phyloP scores from a whole-genome alignment of 2,797 vertebrate species.

The Taenioides sp. region DNA sequence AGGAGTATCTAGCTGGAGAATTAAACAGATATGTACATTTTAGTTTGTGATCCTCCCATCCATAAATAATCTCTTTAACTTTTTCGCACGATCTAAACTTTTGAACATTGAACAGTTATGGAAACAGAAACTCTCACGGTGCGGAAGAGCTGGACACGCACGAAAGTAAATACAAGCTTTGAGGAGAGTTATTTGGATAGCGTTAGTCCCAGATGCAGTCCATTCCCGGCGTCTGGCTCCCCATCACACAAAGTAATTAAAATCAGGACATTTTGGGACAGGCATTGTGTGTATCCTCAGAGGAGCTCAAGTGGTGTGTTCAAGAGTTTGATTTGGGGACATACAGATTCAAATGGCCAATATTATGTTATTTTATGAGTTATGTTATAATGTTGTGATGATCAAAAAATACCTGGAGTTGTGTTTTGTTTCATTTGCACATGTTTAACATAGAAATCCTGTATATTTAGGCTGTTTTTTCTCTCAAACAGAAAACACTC shows the following conservation, averaged over 20 bases:
- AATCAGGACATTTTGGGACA: background rate
- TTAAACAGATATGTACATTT: too few relatives aligned
- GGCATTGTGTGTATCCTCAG: background rate
- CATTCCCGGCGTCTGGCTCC: background rate
- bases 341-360: background rate
- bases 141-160: conserved; percentile 6
- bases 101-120: background rate
- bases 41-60: too few relatives aligned
- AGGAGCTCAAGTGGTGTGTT: background rate
- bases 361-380: too few relatives aligned
- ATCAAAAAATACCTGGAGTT: too few relatives aligned
- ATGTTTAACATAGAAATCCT: too few relatives aligned
- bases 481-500: too few relatives aligned
- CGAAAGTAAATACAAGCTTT: conserved; percentile 3
- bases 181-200: conserved; percentile 12
- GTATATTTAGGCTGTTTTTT: too few relatives aligned
- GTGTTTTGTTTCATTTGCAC: too few relatives aligned
- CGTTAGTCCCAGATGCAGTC: background rate
- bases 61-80: background rate
- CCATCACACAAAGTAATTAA: conserved; percentile 4
- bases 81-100: background rate
- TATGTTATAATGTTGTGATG: too few relatives aligned
- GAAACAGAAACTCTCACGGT: conserved; percentile 12
- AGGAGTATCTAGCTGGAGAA: too few relatives aligned
- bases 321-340: background rate